phyloP scores from a whole-genome alignment of 2,113 vertebrate genomes.

The Enhydra lutris region DNA sequence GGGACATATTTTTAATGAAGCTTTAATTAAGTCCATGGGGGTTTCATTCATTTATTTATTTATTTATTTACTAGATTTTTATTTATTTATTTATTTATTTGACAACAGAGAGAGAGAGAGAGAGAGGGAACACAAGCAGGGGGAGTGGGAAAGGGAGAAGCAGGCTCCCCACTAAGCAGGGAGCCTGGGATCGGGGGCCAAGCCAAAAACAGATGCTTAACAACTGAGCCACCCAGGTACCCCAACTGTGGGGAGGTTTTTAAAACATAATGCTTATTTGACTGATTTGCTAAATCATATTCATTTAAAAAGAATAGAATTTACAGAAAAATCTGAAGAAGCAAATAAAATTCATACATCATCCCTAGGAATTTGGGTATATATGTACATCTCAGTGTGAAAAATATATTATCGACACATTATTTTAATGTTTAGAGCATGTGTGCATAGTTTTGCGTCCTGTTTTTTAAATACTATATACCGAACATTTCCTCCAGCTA shows the following conservation, averaged over 20 bases:
- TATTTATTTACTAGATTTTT: too few species aligned
- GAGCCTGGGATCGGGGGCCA: too few species aligned
- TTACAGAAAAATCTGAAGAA: constrained; percentile 4
- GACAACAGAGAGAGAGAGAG: too few species aligned
- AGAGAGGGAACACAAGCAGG: too few species aligned
- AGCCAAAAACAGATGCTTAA: too few species aligned
- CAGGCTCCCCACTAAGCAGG: too few species aligned
- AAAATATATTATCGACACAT: not conserved
- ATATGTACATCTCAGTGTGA: not conserved
- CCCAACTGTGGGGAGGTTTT: not conserved
- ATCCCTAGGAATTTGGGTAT: not conserved
- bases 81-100: too few species aligned
- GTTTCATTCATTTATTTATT: too few species aligned
- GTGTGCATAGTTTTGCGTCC: not conserved
- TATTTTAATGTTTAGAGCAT: not conserved
- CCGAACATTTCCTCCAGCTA: not conserved
- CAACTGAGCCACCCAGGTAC: too few species aligned
- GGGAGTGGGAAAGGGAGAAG: too few species aligned
- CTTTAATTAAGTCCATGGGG: not conserved
- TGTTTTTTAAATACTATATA: not conserved
- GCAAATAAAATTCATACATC: not conserved
- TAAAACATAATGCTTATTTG: not conserved
- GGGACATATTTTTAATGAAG: constrained; percentile 11
- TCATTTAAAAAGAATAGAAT: not conserved
- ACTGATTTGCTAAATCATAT: not conserved